Base-by-base conservation (phyloP, 2,888 invertebrate genomes). In the Blastobasis adustella region DNA sequence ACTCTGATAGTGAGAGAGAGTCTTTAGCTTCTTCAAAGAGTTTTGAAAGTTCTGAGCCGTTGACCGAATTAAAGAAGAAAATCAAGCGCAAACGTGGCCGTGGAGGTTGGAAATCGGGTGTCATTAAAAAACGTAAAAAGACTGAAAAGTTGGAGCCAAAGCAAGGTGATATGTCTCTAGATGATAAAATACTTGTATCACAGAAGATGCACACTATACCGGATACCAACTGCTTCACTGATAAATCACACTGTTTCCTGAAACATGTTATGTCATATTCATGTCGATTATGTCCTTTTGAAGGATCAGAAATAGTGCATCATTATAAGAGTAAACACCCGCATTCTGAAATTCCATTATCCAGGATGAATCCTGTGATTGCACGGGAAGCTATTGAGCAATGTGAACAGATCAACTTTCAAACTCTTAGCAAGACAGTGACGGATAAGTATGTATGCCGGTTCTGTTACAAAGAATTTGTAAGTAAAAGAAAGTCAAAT, bases 291-390 rank as follows among this genome's bases (percentile, higher is more conserved):
- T 94, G 94, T 66, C 55, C 68, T 0, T 93, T 89, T 61, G 73
- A 63, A 10, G 92, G 93, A 0, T 85, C 82, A 57, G 89, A 90
- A 52, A 92, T 94, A 44, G 91, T 93, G 0, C 82, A 88, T 43
- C 94, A 94, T 80, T 94, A 93, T 63, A 90, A 90, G 61, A 77
- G 79, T n/a, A 69, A 76, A 43, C 94, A 95, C 72, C 90, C 91
- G 0, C 89, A 90, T 39, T 81, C 84, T n/a, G 93, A 93, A 77
- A 90, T 93, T 9, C 82, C 92, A 10, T 83, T 92, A 47, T 92
- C 93, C 1, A 83, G 93, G 50, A 76, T 93, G 58, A 77, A 88
- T 7, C 78, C 87, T 1, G 62, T 73, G 6, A 79, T 87, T 42
- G 91, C 93, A 0, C 74, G 79, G 49, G 73, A 82, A 49, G 91